Conservation (phyloP, 1,140 invertebrate genomes). For the Choristoneura fumiferana region DNA sequence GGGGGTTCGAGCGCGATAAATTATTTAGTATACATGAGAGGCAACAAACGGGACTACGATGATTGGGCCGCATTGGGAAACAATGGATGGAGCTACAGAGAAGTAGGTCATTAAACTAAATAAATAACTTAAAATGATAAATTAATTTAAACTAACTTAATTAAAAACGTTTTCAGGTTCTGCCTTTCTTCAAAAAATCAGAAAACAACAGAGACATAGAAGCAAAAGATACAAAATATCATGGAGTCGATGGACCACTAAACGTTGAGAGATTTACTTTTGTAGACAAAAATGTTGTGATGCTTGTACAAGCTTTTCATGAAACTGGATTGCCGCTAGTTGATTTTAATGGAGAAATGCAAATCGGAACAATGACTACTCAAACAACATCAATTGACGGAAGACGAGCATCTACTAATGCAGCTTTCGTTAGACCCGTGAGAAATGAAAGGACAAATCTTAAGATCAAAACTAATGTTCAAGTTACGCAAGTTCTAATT, state of each 20-base stretch:
- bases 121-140: background rate
- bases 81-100: slow-evolving; percentile 89
- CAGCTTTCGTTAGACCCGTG: slow-evolving; percentile 85
- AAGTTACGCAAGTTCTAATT: slow-evolving; percentile 85
- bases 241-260: slow-evolving; percentile 78
- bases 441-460: slow-evolving; percentile 84
- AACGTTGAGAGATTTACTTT: slow-evolving; percentile 80
- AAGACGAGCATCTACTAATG: slow-evolving; percentile 83
- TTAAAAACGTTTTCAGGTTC: slow-evolving; percentile 76
- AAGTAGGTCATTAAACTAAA: slow-evolving; percentile 81
- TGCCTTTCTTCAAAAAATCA: slow-evolving; percentile 88
- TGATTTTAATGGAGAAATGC: slow-evolving; percentile 78
- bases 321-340: slow-evolving; percentile 78
- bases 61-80: slow-evolving; percentile 83
- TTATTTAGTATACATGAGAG: slow-evolving; percentile 89
- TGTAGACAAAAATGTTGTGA: slow-evolving; percentile 71
- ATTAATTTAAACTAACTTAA: background rate
- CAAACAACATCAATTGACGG: slow-evolving; percentile 81
- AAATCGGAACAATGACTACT: slow-evolving; percentile 80
- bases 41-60: slow-evolving; percentile 87
- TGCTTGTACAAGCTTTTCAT: slow-evolving; percentile 78
- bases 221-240: slow-evolving; percentile 68
- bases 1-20: slow-evolving; percentile 89
- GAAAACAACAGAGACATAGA: slow-evolving; percentile 81
- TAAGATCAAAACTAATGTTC: slow-evolving; percentile 82